These are phyloP conservation scores for Yponomeuta malinellus DNA, from an alignment of 2,888 invertebrate species.

Conservation along the genomic window DNA sequence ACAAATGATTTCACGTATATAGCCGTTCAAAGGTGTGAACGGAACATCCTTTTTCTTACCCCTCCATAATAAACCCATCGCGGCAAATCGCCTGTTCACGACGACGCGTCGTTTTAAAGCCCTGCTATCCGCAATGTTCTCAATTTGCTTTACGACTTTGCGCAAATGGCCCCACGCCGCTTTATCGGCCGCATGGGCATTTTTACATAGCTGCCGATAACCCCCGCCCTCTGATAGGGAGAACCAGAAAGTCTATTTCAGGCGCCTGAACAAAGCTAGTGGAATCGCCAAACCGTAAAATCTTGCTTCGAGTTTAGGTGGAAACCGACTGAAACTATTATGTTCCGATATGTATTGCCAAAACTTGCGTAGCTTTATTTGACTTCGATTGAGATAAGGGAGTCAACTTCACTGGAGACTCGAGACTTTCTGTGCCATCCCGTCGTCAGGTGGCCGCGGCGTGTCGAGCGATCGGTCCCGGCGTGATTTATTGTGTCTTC, in stretches of 20 bases:
- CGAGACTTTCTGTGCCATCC: not conserved
- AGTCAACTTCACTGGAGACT: not conserved
- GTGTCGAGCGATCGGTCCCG: conserved; percentile 31
- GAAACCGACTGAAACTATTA: not conserved
- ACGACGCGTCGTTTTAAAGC: conserved; percentile 1
- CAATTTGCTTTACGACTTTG: conserved; percentile 12
- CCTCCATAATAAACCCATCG: not conserved
- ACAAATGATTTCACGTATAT: not conserved
- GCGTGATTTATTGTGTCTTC: conserved; percentile 33
- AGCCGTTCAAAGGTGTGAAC: not conserved
- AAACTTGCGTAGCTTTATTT: not conserved
- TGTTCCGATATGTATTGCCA: not conserved
- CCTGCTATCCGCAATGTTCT: not conserved
- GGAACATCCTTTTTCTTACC: not conserved
- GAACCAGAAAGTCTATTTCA: not conserved
- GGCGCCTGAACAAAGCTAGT: not conserved
- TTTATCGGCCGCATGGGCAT: conserved; percentile 18
- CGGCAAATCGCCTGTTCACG: not conserved
- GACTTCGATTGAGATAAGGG: not conserved
- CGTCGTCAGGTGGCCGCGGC: conserved; percentile 6
- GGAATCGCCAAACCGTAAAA: not conserved
- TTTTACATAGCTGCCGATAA: conserved; percentile 21
- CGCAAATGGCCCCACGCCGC: conserved; percentile 12
- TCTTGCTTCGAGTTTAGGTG: not conserved
- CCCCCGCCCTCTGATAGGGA: conserved; percentile 10